Evolutionary conservation across 2,113 vertebrate species (phyloP).

Genomic region (Uropsilus gracilis): DNA sequence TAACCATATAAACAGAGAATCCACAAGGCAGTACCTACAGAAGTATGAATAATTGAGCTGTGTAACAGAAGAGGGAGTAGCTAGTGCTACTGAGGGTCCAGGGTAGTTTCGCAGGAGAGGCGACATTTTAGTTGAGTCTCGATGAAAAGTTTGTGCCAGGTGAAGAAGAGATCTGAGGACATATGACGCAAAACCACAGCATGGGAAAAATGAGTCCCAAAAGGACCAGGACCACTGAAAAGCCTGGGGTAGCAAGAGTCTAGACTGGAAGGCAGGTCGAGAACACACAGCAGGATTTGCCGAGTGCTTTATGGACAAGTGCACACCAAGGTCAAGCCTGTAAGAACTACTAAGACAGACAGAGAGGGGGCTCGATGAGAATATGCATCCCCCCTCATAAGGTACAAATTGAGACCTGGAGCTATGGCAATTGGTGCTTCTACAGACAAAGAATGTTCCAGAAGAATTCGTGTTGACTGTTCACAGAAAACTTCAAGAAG

Average conservation of each 20-base stretch:
- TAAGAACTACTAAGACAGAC: neutral
- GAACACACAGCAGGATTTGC: neutral
- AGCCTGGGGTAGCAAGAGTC: neutral
- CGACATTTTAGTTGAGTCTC: neutral
- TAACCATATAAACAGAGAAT: neutral
- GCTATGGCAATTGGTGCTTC: neutral
- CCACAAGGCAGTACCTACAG: neutral
- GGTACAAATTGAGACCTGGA: neutral
- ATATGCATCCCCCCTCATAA: neutral
- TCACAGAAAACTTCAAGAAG: neutral
- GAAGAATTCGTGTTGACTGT: neutral
- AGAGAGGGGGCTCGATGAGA: neutral
- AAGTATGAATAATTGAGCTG: neutral
- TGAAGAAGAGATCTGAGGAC: neutral
- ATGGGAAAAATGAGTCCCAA: neutral
- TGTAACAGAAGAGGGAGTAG: neutral
- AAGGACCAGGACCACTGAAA: neutral
- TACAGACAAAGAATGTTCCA: neutral
- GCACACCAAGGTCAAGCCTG: neutral
- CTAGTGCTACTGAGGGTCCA: too few species aligned
- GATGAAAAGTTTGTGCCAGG: neutral
- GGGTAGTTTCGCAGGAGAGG: neutral
- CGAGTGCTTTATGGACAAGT: neutral
- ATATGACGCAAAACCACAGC: neutral
- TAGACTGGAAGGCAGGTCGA: neutral